Percentiles rank a stretch among this genome's conserved stretches.
Evolutionary conservation across 2,888 invertebrate species (phyloP).

Genomic region (Agrotis puta): DNA sequence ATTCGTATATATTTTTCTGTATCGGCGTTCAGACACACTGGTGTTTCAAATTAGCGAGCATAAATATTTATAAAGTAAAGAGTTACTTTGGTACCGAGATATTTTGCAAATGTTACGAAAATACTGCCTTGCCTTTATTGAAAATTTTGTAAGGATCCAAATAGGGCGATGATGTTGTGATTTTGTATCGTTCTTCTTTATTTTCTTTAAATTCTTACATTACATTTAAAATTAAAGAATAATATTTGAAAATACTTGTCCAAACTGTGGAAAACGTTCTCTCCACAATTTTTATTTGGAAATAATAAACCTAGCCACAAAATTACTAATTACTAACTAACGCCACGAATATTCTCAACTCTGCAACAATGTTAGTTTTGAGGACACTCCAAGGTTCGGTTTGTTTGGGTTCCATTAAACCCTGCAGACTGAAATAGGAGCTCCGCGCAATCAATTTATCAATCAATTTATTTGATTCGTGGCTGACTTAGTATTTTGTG

Average conservation of each 20-base stretch:
- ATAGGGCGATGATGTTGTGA: not conserved
- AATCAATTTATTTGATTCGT: too few species aligned
- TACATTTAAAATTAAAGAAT: not conserved
- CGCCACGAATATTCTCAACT: too few species aligned
- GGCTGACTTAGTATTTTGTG: too few species aligned
- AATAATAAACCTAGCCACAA: too few species aligned
- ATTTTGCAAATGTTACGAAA: conserved; percentile 20
- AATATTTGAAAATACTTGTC: not conserved
- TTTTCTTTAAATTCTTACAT: conserved; percentile 2
- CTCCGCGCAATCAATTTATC: too few species aligned
- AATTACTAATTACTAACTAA: too few species aligned
- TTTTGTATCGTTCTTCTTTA: not conserved
- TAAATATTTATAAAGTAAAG: conserved; percentile 46
- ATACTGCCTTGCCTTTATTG: conserved; percentile 5
- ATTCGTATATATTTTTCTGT: conserved; percentile 38
- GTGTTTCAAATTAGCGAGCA: conserved; percentile 45
- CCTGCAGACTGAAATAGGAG: too few species aligned
- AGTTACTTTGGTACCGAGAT: conserved; percentile 17
- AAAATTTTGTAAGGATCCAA: not conserved
- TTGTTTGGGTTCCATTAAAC: too few species aligned
- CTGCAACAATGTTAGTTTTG: too few species aligned
- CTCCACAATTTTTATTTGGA: too few species aligned
- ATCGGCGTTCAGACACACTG: conserved; percentile 38
- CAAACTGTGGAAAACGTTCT: too few species aligned
- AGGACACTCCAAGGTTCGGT: too few species aligned